Base-by-base conservation (phyloP, 2,113 vertebrate species). In the Colistium nudipinnis region DNA sequence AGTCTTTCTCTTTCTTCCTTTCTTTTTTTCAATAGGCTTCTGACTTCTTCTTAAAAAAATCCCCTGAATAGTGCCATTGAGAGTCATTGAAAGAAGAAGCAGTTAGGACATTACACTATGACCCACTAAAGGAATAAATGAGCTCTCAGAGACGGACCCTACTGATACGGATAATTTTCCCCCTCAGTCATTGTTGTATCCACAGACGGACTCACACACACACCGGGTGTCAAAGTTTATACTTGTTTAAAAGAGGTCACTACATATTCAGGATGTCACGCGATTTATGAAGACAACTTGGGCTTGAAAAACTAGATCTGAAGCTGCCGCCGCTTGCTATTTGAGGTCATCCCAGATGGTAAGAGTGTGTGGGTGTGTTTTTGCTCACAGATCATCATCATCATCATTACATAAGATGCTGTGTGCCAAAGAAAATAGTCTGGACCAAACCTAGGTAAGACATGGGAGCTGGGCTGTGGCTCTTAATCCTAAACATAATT, bases 41-140 rank as follows among this genome's bases (percentile, higher is more conserved):
- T 70, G 73, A 60, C 59, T 79, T 47, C 44, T 28, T 36, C n/a
- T n/a, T n/a, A n/a, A n/a, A n/a, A n/a, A n/a, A n/a, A n/a, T 31
- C 25, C 47, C 41, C 48, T 82, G 65, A 89, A 85, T 89, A 59
- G 74, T 48, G 41, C 74, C 81, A 87, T 70, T 88, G 85, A 84
- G 5, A 7, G 19, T 24, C 52, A 54, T 8, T 35, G 52, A 54
- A 62, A 77, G 76, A 62, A 53, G 66, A 80, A 68, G 79, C 80
- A 67, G 78, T 87, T 82, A 41, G 76, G 65, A 56, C 70, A 61
- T 70, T 68, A 65, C 70, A 80, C 53, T 71, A 45, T 53, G 45
- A 71, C 45, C 43, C 69, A 47, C 70, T 61, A 30, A 66, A 64
- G 74, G 82, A 85, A 77, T 49, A 69, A 71, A 65, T 36, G 41